Base-by-base conservation (phyloP, 2,888 invertebrate species). In the Athalia rosae region DNA sequence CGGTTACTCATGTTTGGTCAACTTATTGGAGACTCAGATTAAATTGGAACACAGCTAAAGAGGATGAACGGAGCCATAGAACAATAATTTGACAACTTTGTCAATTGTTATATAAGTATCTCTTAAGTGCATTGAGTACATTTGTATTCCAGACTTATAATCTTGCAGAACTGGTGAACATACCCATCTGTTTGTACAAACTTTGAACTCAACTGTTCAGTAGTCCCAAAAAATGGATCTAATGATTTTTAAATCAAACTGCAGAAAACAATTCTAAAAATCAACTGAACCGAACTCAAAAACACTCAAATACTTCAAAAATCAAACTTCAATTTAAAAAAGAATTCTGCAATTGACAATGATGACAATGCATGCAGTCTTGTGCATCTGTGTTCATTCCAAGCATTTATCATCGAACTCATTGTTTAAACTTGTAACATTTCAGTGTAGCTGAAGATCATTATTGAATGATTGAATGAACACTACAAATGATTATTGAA, bases 21-120 rank as follows among this genome's bases (percentile, higher is more conserved):
- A 45, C 13, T 13, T 71, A 28, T 28, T 11, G 71, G 58, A 45
- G 15, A 45, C 45, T 71, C 71, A 56, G 71, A 11, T 71, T 13
- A 45, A 71, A 71, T 71, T 56, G 71, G 58, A 71, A 71, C 71
- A 71, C 71, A 71, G 71, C 56, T 43, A 15, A 43, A 56, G 43
- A 43, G 56, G 43, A 71, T 58, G 45, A 45, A 64, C 41, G 45
- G 15, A 71, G 67, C 56, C 50, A 15, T 50, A 53, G 7, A 50
- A 43, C 43, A 9, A 8, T 58, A 56, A 56, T 58, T 15, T 48
- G 15, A 47, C 11, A 41, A 41, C 13, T 53, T 7, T 58, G 8
- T 15, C 28, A 71, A 71, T 71, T 8, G 15, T 58, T 5, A 43
- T 58, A 56, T 43, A 13, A 71, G 45, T 62, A 58, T 58, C 56